Evolutionary conservation across 2,888 invertebrate genomes (phyloP).

Genomic region (Agrochola litura): DNA sequence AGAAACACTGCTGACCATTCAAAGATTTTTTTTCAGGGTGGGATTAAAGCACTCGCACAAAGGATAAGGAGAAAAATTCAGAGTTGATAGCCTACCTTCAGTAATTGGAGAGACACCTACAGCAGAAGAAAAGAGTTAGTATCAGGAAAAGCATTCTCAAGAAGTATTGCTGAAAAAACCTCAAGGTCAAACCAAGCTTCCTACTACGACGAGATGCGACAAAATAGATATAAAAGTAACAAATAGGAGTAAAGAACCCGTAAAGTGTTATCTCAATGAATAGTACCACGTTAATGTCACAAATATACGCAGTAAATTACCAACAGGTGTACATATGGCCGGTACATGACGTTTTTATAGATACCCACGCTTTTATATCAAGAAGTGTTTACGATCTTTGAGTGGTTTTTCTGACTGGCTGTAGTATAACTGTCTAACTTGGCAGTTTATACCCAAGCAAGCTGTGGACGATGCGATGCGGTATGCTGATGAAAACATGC

Average conservation of each 20-base stretch:
- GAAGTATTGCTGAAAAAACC: not conserved
- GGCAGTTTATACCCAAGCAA: conserved; percentile 7
- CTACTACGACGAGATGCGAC: conserved; percentile 6
- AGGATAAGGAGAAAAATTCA: not conserved
- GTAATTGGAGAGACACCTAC: not conserved
- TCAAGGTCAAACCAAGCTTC: conserved; percentile 32
- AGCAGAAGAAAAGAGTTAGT: not conserved
- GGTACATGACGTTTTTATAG: conserved; percentile 27
- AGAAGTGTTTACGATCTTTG: conserved; percentile 37
- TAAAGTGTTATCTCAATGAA: conserved; percentile 52
- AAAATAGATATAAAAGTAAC: conserved; percentile 31
- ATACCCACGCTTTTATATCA: conserved; percentile 47
- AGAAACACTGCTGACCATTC: not conserved
- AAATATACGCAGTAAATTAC: conserved; percentile 53
- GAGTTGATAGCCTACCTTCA: not conserved
- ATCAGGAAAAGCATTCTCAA: not conserved
- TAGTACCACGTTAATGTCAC: conserved; percentile 44
- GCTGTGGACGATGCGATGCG: not conserved
- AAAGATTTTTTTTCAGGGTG: too few relatives aligned
- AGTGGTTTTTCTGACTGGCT: conserved; percentile 15
- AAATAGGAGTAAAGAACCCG: conserved; percentile 41
- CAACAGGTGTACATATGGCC: conserved; percentile 31
- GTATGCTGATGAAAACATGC: not conserved
- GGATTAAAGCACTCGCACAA: not conserved
- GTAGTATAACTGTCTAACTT: conserved; percentile 28